Evolutionary conservation across 2,888 invertebrate genomes (phyloP).

Genomic region (Geophilus truncorum): DNA sequence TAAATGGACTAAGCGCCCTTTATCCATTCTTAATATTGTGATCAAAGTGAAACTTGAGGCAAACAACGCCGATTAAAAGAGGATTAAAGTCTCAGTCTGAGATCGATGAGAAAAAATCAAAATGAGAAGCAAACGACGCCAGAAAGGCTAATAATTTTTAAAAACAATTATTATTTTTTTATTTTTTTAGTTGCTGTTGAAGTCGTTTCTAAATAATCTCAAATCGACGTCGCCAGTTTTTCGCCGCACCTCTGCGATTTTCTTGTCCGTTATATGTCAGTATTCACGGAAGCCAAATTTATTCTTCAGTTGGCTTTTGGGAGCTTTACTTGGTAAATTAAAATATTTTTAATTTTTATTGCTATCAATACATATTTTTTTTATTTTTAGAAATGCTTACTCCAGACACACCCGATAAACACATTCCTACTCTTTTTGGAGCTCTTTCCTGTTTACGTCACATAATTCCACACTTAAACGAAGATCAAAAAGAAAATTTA

Average conservation of each 20-base stretch:
- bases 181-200: conserved; percentile 58
- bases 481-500: conserved; percentile 40
- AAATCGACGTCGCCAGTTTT: conserved; percentile 64
- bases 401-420: conserved; percentile 55
- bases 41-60: no score
- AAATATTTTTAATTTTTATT: not conserved
- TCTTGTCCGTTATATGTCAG: conserved; percentile 72
- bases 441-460: conserved; percentile 61
- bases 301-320: conserved; percentile 64
- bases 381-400: conserved; percentile 54
- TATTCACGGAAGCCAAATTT: conserved; percentile 66
- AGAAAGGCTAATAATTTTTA: no score
- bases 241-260: conserved; percentile 72
- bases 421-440: conserved; percentile 58
- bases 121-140: no score
- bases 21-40: no score
- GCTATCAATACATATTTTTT: not conserved
- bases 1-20: no score
- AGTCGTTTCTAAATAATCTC: conserved; percentile 62
- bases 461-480: conserved; percentile 56
- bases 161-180: no score
- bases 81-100: no score
- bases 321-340: conserved; percentile 57
- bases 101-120: no score
- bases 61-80: no score